These are phyloP conservation scores for Megalops cyprinoides DNA, from an alignment of 2,797 vertebrate genomes.

Conservation along the genomic window DNA sequence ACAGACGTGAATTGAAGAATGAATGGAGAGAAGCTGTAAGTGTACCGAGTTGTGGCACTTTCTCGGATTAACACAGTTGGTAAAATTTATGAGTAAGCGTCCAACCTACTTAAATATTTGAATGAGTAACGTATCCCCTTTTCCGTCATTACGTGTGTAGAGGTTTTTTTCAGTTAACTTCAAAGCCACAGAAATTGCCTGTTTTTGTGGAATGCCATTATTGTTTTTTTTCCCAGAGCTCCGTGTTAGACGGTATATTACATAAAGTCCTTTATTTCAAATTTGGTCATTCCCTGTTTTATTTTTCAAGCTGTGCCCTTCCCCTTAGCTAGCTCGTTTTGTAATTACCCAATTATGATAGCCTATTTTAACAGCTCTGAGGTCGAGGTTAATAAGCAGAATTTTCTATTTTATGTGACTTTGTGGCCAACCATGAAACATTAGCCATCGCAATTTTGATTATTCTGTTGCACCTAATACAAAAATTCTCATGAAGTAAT, in stretches of 20 bases:
- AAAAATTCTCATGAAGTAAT: constrained; percentile 31
- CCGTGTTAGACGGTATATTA: no score
- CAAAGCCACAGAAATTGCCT: background rate
- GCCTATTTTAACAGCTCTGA: constrained; percentile 30
- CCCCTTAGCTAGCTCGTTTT: background rate
- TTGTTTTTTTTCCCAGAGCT: background rate
- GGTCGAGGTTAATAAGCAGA: constrained; percentile 41
- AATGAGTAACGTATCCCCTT: background rate
- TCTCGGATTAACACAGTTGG: background rate
- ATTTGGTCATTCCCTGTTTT: background rate
- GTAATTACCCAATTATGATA: background rate
- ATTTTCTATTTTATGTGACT: constrained; percentile 36
- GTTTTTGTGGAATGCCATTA: background rate
- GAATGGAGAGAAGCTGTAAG: background rate
- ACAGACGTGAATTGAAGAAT: background rate
- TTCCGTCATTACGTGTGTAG: background rate
- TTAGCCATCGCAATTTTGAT: constrained; percentile 15
- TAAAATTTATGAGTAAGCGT: background rate
- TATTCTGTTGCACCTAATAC: constrained; percentile 29
- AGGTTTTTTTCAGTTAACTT: background rate
- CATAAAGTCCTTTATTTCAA: background rate
- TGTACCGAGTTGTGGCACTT: background rate
- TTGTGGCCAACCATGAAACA: constrained; percentile 22
- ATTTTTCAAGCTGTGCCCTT: background rate
- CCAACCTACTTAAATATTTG: background rate